Evolutionary conservation across 2,113 vertebrate genomes (phyloP).

Genomic region (Bubo bubo): DNA sequence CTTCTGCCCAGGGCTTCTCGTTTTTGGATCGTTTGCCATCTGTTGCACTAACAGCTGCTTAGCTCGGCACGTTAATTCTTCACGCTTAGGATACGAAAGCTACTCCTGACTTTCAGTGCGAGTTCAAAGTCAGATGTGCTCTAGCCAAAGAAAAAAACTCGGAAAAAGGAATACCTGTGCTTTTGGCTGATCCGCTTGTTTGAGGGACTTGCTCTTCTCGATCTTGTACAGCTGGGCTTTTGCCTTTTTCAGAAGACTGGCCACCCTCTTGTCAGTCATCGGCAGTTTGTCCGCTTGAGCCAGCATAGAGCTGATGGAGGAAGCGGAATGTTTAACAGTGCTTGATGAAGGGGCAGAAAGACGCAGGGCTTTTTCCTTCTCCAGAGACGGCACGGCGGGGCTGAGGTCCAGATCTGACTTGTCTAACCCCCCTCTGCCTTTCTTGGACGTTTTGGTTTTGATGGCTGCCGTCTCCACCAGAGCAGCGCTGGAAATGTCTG

Average conservation of each 20-base stretch:
- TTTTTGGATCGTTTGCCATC: background rate
- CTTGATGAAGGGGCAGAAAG: slow-evolving; percentile 74
- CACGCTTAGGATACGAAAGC: background rate
- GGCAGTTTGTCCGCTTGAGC: slow-evolving; percentile 92
- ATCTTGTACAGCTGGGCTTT: slow-evolving; percentile 95
- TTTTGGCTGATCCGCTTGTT: slow-evolving; percentile 90
- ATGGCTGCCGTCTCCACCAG: slow-evolving; percentile 73
- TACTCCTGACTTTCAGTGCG: background rate
- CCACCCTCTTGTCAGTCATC: slow-evolving; percentile 91
- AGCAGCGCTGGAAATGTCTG: slow-evolving; percentile 72
- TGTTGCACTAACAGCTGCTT: slow-evolving; percentile 4
- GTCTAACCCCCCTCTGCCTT: slow-evolving; percentile 81
- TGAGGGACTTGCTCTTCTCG: slow-evolving; percentile 94
- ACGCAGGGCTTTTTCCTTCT: slow-evolving; percentile 82
- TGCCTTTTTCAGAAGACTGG: slow-evolving; percentile 92
- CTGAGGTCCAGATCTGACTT: slow-evolving; percentile 79
- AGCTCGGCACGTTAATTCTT: background rate
- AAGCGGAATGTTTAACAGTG: slow-evolving; percentile 81
- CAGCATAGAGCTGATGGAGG: slow-evolving; percentile 89
- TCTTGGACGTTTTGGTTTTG: slow-evolving; percentile 90
- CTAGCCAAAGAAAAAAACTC: background rate
- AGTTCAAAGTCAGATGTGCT: background rate
- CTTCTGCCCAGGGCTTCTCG: slow-evolving; percentile 1
- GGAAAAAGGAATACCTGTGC: slow-evolving; percentile 83
- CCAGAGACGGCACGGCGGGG: slow-evolving; percentile 64